Percentiles rank a stretch among this genome's conserved stretches.
These are phyloP conservation scores for Myathropa florea DNA, from an alignment of 2,888 invertebrate genomes.

Conservation along the genomic window DNA sequence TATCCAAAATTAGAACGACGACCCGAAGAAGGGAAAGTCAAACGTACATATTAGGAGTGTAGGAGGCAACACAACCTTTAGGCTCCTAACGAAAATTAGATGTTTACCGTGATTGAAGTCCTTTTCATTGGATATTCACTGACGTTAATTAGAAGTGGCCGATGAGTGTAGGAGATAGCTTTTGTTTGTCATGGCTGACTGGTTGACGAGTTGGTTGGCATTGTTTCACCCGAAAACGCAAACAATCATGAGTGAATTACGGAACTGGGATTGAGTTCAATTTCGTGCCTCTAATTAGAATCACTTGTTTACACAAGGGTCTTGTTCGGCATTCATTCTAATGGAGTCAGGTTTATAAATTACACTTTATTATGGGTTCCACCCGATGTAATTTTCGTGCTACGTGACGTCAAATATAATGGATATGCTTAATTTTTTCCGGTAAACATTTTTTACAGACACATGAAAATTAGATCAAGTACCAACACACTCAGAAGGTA, in stretches of 20 bases:
- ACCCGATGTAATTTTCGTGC: no score
- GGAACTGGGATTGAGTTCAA: background rate
- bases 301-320: background rate
- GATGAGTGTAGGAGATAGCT: background rate
- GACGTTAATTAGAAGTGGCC: background rate
- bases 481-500: no score
- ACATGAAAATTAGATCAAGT: no score
- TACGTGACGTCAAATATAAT: no score
- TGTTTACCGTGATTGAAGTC: background rate
- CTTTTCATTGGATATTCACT: background rate
- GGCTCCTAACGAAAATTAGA: background rate
- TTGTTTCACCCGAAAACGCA: background rate
- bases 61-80: background rate
- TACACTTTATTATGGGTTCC: no score
- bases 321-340: background rate
- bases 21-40: background rate
- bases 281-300: slow-evolving; percentile 1
- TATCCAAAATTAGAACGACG: background rate
- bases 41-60: no score
- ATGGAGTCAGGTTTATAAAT: background rate
- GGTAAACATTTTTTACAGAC: no score
- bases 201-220: background rate
- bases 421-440: no score
- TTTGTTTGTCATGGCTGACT: background rate
- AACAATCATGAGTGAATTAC: no score